Conservation (phyloP, 2,888 invertebrate genomes). For the Azorinus chamasolen region DNA sequence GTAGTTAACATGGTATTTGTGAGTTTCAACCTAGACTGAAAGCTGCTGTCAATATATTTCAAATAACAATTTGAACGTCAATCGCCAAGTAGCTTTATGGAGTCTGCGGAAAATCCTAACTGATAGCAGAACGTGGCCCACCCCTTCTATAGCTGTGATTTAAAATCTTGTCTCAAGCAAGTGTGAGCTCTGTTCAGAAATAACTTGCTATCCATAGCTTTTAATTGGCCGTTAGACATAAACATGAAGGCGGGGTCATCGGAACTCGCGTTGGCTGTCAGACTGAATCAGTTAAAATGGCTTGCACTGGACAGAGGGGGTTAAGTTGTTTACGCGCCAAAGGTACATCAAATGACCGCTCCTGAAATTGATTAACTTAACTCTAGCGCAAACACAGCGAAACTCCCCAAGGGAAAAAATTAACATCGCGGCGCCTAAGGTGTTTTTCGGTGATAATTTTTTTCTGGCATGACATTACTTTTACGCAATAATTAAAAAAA, state of each 20-base stretch:
- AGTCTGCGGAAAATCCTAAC: no score
- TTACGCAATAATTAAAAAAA: slow-evolving; percentile 26
- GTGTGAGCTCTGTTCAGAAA: not conserved
- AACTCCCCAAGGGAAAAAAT: slow-evolving; percentile 22
- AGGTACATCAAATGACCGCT: slow-evolving; percentile 20
- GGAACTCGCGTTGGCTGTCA: not conserved
- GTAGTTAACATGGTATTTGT: no score
- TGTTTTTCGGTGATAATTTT: slow-evolving; percentile 23
- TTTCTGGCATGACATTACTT: slow-evolving; percentile 21
- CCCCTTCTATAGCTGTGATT: slow-evolving; percentile 1
- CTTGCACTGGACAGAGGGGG: slow-evolving; percentile 24
- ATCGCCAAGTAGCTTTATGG: no score
- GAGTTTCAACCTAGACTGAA: no score
- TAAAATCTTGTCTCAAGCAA: not conserved
- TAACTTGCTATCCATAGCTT: not conserved
- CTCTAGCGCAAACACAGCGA: slow-evolving; percentile 22
- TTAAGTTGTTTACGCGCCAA: slow-evolving; percentile 16
- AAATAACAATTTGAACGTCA: no score
- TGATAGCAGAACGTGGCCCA: no score
- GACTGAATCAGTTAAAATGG: slow-evolving; percentile 9
- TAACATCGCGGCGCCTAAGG: slow-evolving; percentile 16
- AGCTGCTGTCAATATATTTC: no score
- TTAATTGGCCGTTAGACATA: no score
- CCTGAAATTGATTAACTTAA: slow-evolving; percentile 23
- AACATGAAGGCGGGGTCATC: slow-evolving; percentile 22